A percentile compares a stretch with the other conserved stretches of the same genome.
These are phyloP conservation scores for Punctoribates punctum DNA, from an alignment of 2,888 invertebrate species.

Conservation along the genomic window DNA sequence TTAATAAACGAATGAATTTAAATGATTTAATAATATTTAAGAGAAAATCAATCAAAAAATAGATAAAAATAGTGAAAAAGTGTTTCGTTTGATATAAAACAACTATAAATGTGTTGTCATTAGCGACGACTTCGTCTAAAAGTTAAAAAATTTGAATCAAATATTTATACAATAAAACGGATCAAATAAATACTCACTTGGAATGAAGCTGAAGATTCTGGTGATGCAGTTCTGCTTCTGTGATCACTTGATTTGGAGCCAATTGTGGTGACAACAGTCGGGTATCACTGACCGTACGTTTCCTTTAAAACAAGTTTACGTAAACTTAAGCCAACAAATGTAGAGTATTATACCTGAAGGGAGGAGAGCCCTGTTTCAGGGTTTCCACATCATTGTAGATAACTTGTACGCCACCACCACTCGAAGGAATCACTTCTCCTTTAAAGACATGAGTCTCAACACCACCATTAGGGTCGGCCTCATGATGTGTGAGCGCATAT, in stretches of 20 bases:
- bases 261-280: constrained; percentile 12
- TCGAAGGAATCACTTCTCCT: constrained; percentile 89
- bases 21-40: not conserved
- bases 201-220: too few species aligned
- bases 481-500: constrained; percentile 88
- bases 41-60: not conserved
- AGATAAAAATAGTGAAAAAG: not conserved
- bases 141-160: not conserved
- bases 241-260: constrained; percentile 2
- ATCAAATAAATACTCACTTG: not conserved
- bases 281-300: constrained; percentile 22
- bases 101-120: not conserved
- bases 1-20: not conserved
- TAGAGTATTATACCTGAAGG: constrained; percentile 21
- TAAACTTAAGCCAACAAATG: too few species aligned
- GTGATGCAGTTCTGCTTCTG: constrained; percentile 14
- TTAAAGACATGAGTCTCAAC: constrained; percentile 88
- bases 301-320: not conserved
- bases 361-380: constrained; percentile 62
- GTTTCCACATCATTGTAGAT: constrained; percentile 92
- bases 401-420: constrained; percentile 89
- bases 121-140: constrained; percentile 31
- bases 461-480: constrained; percentile 85
- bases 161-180: not conserved
- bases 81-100: not conserved